Evolutionary conservation across 2,888 invertebrate species (phyloP).

Genomic region (Ptychoptera albimana): DNA sequence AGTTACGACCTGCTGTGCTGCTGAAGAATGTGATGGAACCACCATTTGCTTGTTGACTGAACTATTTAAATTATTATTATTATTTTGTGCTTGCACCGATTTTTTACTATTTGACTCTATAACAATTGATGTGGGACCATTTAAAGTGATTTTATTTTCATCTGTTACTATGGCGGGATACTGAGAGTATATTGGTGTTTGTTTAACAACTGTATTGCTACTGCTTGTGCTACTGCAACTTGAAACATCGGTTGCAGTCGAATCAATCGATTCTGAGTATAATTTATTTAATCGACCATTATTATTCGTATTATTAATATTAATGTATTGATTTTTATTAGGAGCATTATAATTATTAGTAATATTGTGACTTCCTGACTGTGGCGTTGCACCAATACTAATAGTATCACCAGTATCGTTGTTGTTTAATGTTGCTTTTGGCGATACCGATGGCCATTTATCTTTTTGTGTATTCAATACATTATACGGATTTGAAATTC

Average conservation of each 20-base stretch:
- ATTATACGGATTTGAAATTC: slow-evolving; percentile 30
- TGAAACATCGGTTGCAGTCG: slow-evolving; percentile 7
- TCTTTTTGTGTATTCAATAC: slow-evolving; percentile 6
- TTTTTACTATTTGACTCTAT: too few species aligned
- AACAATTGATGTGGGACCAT: background rate
- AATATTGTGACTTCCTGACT: background rate
- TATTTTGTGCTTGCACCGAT: background rate
- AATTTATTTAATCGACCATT: background rate
- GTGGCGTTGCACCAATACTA: background rate
- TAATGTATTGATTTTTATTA: slow-evolving; percentile 1
- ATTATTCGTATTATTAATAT: slow-evolving; percentile 4
- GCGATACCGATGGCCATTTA: slow-evolving; percentile 16
- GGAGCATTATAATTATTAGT: background rate
- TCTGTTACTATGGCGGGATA: too few species aligned
- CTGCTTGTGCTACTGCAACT: slow-evolving; percentile 10
- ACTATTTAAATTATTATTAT: background rate
- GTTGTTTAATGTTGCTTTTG: slow-evolving; percentile 3
- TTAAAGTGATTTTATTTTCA: background rate
- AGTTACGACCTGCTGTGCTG: too few species aligned
- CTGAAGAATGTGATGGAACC: too few species aligned
- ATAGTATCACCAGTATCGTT: too few species aligned
- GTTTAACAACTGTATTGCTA: slow-evolving; percentile 11
- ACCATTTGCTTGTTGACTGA: slow-evolving; percentile 4
- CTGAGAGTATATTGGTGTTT: slow-evolving; percentile 17
- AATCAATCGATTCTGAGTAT: slow-evolving; percentile 2